Evolutionary conservation across 1,140 invertebrate genomes (phyloP), one percentile per base, ranked within the genome.

Genomic region (Heliconius hewitsoni): DNA sequence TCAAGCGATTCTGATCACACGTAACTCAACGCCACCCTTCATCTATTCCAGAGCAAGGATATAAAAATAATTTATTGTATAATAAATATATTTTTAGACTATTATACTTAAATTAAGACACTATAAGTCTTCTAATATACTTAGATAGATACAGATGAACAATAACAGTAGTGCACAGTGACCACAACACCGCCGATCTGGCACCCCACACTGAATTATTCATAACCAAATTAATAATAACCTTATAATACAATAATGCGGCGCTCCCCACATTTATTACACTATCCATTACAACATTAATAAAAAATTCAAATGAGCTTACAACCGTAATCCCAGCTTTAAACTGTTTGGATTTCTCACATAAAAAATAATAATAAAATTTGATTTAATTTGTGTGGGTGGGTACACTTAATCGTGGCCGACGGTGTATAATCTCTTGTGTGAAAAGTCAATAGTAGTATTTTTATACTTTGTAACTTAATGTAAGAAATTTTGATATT

Each of bases 301-400:
- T 90, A 90, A 90, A 90, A 89, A 89, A 90, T 89, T 90, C 87
- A 90, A 89, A 87, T 88, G 84, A 86, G 84, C 79, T 89, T 89
- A 91, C 88, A 85, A 76, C 73, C 81, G 84, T 91, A 91, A 91
- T 84, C 85, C 78, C 39, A 79, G 85, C 83, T 86, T 87, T 81
- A 83, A 79, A 81, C 76, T 90, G 84, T 90, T 90, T 90, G 88
- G 79, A 84, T 83, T 90, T 90, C 89, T 87, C 89, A 90, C 89
- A 88, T 87, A 89, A 87, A 90, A 88, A 83, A 88, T 82, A 81
- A 23, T 83, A 85, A 89, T 88, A 89, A 89, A 89, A 88, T 84
- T 81, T 84, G 76, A 81, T 87, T 84, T 83, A 72, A 82, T 84
- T 77, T 82, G 81, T 83, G 86, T 86, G 84, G 85, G 88, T 78